A percentile compares a stretch with the other conserved stretches of the same genome.
Evolutionary conservation across 2,797 vertebrate species (phyloP).

Genomic region (Aythya fuligula): DNA sequence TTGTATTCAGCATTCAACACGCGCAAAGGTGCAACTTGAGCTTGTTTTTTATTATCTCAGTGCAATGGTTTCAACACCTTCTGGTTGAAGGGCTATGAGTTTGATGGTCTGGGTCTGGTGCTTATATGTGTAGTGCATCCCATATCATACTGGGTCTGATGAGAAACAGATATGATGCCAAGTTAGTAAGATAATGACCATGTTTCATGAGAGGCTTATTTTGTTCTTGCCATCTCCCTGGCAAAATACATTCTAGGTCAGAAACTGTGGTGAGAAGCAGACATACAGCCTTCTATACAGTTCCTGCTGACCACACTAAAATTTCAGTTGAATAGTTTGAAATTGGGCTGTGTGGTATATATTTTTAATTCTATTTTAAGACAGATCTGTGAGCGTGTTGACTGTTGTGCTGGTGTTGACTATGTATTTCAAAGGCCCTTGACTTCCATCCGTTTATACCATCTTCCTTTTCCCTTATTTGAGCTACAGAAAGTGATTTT

Average conservation of each 20-base stretch:
- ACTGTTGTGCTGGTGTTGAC: accelerated
- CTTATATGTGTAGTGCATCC: neutral
- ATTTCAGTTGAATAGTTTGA: neutral
- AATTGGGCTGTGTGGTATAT: neutral
- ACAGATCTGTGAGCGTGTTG: neutral
- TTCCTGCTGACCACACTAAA: neutral
- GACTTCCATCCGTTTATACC: neutral
- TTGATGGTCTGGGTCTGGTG: too few relatives aligned
- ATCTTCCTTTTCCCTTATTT: neutral
- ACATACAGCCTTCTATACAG: neutral
- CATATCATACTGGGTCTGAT: neutral
- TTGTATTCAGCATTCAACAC: too few relatives aligned
- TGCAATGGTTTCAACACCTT: too few relatives aligned
- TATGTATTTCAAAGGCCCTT: neutral
- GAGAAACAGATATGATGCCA: neutral
- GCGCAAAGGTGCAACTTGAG: too few relatives aligned
- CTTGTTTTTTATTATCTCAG: too few relatives aligned
- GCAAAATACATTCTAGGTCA: neutral
- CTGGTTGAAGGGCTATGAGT: too few relatives aligned
- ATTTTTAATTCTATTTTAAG: neutral
- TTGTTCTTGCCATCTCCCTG: neutral
- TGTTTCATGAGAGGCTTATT: neutral
- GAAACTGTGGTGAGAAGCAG: neutral
- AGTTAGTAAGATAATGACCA: neutral
- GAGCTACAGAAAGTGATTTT: neutral